Base-by-base conservation (phyloP, 1,140 invertebrate genomes). In the Hycleus cichorii region DNA sequence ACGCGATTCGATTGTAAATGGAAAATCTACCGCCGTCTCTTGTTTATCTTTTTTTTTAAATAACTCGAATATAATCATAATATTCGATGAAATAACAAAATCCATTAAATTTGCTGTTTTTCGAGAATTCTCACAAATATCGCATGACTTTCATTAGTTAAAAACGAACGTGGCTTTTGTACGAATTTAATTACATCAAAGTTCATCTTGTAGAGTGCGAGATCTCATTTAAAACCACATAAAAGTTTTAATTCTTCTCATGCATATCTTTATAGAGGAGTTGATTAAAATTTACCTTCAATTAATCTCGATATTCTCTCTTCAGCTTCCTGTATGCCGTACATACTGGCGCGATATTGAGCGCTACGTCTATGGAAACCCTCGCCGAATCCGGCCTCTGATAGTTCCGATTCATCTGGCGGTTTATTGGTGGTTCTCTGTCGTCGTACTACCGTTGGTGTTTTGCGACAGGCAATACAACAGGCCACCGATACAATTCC, bases 281-380 rank as follows among this genome's bases (percentile, higher is more conserved):
- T 39, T 39, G 39, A 7, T 39, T 7, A 39, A 39, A 39, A 39
- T 39, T 39, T 57, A 67, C 67, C 65, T 51, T 69, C 67, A 11
- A 69, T 63, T 32, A 69, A 50, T 25, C 63, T 57, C 4, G 67
- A 67, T 48, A 69, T 67, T 11, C 67, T 49, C 39, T 64, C 65
- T 47, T 73, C 71, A 47, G 67, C 63, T 57, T 73, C 71, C 49
- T 64, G 61, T 8, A 42, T 27, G 9, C 62, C 69, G 45, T 73
- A 73, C 62, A 74, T 63, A 46, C 72, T 74, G 4, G 70, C 69
- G 47, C 72, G 64, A 49, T 72, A 74, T 39, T 72, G 62, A 2
- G 71, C 69, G 49, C 70, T 72, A 38, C 72, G 58, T 40, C 72
- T 56, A 24, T 72, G 71, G 49, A 74, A 74, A 10, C 70, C 71